These are phyloP conservation scores for Lepidotrigona ventralis DNA, from an alignment of 1,140 invertebrate species.

Conservation along the genomic window DNA sequence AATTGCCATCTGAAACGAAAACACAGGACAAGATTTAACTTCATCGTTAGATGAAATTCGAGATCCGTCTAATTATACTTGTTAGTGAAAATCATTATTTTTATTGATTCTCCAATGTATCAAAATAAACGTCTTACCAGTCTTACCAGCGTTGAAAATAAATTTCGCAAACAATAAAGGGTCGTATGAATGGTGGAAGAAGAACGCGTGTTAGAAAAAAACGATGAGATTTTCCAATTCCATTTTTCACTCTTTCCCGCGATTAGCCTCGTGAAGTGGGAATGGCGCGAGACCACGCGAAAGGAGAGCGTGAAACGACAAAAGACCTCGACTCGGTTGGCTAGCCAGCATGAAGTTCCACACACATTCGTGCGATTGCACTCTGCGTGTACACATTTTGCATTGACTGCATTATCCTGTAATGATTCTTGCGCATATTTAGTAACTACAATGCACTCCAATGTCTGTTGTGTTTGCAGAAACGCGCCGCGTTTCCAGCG, in stretches of 20 bases:
- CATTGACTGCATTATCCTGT: slow-evolving; percentile 19
- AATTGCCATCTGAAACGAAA: no score
- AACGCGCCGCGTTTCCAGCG: neutral
- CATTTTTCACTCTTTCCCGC: slow-evolving; percentile 35
- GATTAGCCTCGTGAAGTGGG: slow-evolving; percentile 36
- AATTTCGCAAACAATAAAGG: neutral
- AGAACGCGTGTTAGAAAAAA: neutral
- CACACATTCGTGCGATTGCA: neutral
- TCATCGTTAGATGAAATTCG: no score
- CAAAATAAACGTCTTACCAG: neutral
- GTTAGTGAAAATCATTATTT: neutral
- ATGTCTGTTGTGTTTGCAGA: neutral
- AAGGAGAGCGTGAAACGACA: slow-evolving; percentile 64
- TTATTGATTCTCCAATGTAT: neutral
- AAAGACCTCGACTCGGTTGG: slow-evolving; percentile 77
- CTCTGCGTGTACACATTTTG: slow-evolving; percentile 31
- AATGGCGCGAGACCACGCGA: slow-evolving; percentile 43
- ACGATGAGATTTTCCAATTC: slow-evolving; percentile 2
- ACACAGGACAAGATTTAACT: no score
- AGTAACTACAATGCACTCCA: neutral
- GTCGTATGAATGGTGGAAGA: neutral
- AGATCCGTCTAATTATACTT: neutral
- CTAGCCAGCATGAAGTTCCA: slow-evolving; percentile 73
- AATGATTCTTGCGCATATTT: slow-evolving; percentile 15
- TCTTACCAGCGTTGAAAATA: neutral